Evolutionary conservation across 2,113 vertebrate species (phyloP).

Genomic region (Macquaria ambigua): DNA sequence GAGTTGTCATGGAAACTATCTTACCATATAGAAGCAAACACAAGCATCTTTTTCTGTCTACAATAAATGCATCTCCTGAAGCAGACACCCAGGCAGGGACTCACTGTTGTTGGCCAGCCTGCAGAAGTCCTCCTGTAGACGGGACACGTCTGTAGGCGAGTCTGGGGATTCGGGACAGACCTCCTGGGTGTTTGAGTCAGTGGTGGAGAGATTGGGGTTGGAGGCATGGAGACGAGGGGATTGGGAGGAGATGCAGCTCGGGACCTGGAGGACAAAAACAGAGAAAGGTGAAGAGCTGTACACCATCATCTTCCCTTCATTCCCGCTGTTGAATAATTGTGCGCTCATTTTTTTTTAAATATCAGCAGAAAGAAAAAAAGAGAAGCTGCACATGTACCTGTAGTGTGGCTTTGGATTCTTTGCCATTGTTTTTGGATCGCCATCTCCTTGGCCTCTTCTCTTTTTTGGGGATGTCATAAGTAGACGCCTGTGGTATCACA

Average conservation of each 20-base stretch:
- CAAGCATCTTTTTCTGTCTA: not conserved
- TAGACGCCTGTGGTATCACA: constrained; percentile 81
- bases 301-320: not conserved
- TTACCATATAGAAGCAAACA: constrained; percentile 21
- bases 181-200: constrained; percentile 90
- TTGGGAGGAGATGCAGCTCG: constrained; percentile 84
- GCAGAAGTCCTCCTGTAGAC: constrained; percentile 95
- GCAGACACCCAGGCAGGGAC: constrained; percentile 68
- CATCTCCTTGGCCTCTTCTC: constrained; percentile 93
- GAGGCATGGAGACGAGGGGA: constrained; percentile 91
- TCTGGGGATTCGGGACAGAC: constrained; percentile 89
- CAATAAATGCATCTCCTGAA: not conserved
- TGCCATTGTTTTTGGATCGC: constrained; percentile 90
- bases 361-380: not conserved
- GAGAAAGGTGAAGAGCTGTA: not conserved
- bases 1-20: constrained; percentile 73
- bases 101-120: constrained; percentile 94
- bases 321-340: not conserved
- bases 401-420: constrained; percentile 87
- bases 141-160: constrained; percentile 90
- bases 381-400: constrained; percentile 84
- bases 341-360: not conserved
- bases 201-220: constrained; percentile 95
- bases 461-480: constrained; percentile 93
- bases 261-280: constrained; percentile 67